Base-by-base conservation (phyloP, 1,140 invertebrate species). In the Hylaeus volcanicus region DNA sequence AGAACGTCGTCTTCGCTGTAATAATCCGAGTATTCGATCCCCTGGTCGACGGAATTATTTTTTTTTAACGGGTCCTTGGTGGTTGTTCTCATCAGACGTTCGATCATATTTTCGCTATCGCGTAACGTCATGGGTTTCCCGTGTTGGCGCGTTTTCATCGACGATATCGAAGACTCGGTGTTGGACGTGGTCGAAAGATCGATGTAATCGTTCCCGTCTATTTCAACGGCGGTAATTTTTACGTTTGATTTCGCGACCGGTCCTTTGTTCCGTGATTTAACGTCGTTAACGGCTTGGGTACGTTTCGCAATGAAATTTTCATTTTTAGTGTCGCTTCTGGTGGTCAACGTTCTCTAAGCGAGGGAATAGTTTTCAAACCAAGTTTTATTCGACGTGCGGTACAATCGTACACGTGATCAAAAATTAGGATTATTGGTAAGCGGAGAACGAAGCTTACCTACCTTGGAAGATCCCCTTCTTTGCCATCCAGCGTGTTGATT, bases 1-100 rank as follows among this genome's bases (percentile, higher is more conserved):
- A 86, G 65, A 5, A 56, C 65, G 2, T 76, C 66, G 45, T 84
- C 61, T 14, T 89, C 75, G 61, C 79, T 84, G 14, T 89, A 89
- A 65, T 89, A 88, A 37, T 88, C 79, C 2, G 82, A 86, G 72
- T 86, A 84, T 56, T 89, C 82, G 9, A 83, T 5, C n/a, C 75
- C 82, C 65, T 64, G 76, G 68, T 89, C 79, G 2, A 51, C 83
- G 1, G 26, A 26, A 26, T 48, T 5, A 9, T 56, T 60, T 15
- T 78, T 78, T 15, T 78, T 88, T 64, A 12, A 74, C 2, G 84
- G 80, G 51, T 86, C 60, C 9, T 77, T 84, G 11, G 86, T 84
- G 1, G 81, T 88, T 0, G 77, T 83, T n/a, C 9, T 65, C 79
- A 74, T 88, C n/a, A 86, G 64, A 26, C 61, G 65, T 5, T 81